phyloP scores from a whole-genome alignment of 2,797 vertebrate genomes.

The Mus caroli region DNA sequence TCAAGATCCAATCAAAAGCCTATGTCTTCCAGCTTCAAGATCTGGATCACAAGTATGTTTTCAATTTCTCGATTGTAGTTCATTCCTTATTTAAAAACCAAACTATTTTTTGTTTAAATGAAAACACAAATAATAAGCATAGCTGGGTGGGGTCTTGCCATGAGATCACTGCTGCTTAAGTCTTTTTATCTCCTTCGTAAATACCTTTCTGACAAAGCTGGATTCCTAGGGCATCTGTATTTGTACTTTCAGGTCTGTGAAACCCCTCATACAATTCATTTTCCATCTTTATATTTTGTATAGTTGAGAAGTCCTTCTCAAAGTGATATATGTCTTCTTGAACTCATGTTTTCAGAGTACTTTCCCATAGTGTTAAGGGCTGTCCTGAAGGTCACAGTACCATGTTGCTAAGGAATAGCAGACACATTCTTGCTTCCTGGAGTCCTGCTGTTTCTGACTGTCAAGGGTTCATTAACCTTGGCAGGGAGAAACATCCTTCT shows the following conservation, averaged over 20 bases:
- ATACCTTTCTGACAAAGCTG: background rate
- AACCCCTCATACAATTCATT: background rate
- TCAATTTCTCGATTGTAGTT: background rate
- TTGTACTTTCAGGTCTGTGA: background rate
- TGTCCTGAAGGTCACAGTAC: background rate
- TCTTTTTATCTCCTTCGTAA: background rate
- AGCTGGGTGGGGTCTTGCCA: background rate
- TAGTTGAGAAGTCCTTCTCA: background rate
- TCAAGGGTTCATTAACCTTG: background rate
- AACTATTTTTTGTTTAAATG: background rate
- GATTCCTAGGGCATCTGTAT: background rate
- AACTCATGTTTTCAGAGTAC: background rate
- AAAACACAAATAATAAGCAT: background rate
- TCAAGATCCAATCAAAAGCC: background rate
- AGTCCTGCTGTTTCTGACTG: background rate
- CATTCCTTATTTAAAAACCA: background rate
- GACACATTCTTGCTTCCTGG: background rate
- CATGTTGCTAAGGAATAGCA: background rate
- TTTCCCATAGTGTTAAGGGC: background rate
- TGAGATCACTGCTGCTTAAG: background rate
- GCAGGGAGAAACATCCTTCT: background rate
- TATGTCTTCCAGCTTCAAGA: background rate
- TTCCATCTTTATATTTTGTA: background rate
- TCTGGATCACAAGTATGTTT: background rate
- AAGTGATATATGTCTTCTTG: background rate